phyloP scores from a whole-genome alignment of 2,888 invertebrate genomes.

The Theodoxus fluviatilis region DNA sequence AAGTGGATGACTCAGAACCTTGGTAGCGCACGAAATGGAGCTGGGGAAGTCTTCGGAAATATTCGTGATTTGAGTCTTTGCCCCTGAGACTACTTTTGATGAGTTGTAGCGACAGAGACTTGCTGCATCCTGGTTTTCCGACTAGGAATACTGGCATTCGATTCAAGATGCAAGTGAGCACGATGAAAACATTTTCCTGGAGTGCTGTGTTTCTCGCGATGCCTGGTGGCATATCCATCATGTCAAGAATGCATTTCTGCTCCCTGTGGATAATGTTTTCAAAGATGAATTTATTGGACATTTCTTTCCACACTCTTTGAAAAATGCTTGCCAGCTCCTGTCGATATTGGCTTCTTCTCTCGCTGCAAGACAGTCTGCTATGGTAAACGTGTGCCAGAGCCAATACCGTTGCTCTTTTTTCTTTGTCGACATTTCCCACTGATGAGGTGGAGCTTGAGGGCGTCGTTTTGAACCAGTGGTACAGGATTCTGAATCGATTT shows the following conservation, averaged over 20 bases:
- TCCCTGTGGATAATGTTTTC: constrained; percentile 1
- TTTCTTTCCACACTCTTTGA: constrained; percentile 1
- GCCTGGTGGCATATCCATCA: constrained; percentile 27
- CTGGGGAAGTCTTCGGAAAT: constrained; percentile 24
- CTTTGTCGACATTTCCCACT: neutral
- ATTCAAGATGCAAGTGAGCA: constrained; percentile 28
- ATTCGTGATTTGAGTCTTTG: constrained; percentile 24
- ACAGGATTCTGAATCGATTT: constrained; percentile 21
- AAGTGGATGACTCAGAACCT: constrained; percentile 32
- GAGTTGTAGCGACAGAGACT: constrained; percentile 28
- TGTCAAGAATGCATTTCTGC: constrained; percentile 24
- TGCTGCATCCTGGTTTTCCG: constrained; percentile 30
- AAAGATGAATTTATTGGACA: too few relatives aligned
- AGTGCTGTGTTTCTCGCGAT: constrained; percentile 30
- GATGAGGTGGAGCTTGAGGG: neutral
- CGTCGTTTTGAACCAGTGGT: constrained; percentile 18
- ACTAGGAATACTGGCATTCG: constrained; percentile 28
- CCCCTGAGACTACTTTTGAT: constrained; percentile 26
- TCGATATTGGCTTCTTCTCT: neutral
- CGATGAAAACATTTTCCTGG: constrained; percentile 30
- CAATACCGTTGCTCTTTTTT: constrained; percentile 16
- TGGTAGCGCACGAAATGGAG: constrained; percentile 26
- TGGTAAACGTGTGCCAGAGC: constrained; percentile 24
- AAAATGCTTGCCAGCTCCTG: neutral
- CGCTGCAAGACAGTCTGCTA: neutral